Evolutionary conservation across 2,113 vertebrate species (phyloP).

Genomic region (Zosterops borbonicus): DNA sequence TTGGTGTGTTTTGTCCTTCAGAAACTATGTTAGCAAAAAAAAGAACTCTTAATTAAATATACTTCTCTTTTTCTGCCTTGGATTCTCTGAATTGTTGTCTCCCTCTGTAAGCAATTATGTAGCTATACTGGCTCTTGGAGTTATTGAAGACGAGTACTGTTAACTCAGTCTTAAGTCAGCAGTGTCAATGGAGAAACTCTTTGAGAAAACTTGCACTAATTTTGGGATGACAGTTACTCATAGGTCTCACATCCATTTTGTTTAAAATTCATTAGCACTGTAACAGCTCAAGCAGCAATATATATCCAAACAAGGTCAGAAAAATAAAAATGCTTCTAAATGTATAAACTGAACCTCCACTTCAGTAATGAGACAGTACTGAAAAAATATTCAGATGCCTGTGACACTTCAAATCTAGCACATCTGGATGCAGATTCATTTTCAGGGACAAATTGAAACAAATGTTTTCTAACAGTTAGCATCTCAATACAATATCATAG

Average conservation of each 20-base stretch:
- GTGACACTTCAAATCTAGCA: background rate
- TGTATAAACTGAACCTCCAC: background rate
- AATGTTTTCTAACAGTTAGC: background rate
- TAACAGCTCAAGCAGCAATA: background rate
- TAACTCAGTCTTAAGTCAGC: background rate
- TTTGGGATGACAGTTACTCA: background rate
- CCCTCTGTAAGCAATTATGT: background rate
- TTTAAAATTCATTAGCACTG: background rate
- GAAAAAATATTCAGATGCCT: background rate
- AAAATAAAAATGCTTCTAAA: background rate
- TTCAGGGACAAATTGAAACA: background rate
- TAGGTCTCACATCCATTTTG: background rate
- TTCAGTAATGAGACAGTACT: background rate
- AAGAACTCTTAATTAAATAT: background rate
- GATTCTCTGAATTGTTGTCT: background rate
- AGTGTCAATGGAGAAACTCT: background rate
- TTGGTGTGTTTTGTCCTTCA: background rate
- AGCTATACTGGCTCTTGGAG: background rate
- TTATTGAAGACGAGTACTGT: background rate
- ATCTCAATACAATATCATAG: background rate
- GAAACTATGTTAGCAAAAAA: background rate
- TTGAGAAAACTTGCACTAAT: background rate
- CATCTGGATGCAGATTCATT: background rate
- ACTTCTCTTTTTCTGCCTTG: background rate
- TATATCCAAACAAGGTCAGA: background rate